Evolutionary conservation across 2,113 vertebrate genomes (phyloP), one percentile per base, ranked within the genome.

Genomic region (Australoheros scitulus): DNA sequence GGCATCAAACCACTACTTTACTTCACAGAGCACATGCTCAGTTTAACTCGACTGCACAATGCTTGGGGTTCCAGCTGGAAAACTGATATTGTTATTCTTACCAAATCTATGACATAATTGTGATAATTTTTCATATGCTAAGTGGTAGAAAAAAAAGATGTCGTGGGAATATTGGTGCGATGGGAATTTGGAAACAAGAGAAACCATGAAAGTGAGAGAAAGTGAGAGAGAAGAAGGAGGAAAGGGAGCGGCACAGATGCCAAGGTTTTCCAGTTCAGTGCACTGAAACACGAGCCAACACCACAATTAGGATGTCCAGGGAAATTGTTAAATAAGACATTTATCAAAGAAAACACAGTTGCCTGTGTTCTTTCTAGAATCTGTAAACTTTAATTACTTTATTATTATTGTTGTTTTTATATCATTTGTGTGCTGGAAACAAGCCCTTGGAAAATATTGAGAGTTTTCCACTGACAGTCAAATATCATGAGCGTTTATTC

Each of bases 241-340:
- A 80, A 32, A 61, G 80, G 57, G 75, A 81, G 82, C 20, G 68
- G 65, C 70, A 34, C 86, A 88, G 86, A 88, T 89, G 90, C 90
- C 81, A 90, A 81, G 65, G 77, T 83, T 89, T 94, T 93, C 91
- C 87, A 91, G 85, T 88, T 86, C 91, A 91, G 79, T 74, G 78
- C 87, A 50, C 86, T 79, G 84, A 82, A 93, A 93, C 84, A 89
- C 11, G 76, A 92, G 87, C 86, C 82, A 91, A 85, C 83, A 63
- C 70, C 77, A 82, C 87, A 87, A 88, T 94, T 74, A 89, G 88
- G 85, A 87, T 22, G 57, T 91, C 85, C 86, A 14, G 59, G 80
- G 81, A 91, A 89, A 92, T 82, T 76, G 82, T 87, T 91, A 87
- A 94, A 91, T 85, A 91, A 91, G 87, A 88, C 85, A 81, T 88